Evolutionary conservation across 2,888 invertebrate species (phyloP).

Genomic region (Anarsia innoxiella): DNA sequence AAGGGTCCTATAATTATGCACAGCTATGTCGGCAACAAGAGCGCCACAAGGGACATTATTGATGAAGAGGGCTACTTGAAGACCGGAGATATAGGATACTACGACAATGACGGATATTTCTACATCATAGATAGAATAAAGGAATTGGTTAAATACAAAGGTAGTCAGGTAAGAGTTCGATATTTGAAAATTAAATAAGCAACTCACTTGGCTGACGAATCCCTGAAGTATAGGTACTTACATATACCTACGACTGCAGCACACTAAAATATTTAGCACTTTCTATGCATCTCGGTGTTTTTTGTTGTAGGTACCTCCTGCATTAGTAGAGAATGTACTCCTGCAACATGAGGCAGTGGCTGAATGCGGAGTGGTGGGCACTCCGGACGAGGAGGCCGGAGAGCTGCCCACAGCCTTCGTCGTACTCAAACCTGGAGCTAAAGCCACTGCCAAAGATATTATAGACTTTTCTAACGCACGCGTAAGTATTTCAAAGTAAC

Average conservation of each 20-base stretch:
- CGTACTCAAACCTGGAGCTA: slow-evolving; percentile 71
- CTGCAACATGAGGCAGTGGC: slow-evolving; percentile 80
- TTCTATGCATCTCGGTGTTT: too few relatives aligned
- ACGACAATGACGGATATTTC: slow-evolving; percentile 50
- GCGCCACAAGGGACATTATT: slow-evolving; percentile 33
- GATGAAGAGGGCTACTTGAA: slow-evolving; percentile 50
- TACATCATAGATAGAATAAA: slow-evolving; percentile 53
- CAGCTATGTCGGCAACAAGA: slow-evolving; percentile 39
- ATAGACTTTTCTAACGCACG: slow-evolving; percentile 69
- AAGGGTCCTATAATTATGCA: slow-evolving; percentile 47
- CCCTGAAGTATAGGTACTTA: too few relatives aligned
- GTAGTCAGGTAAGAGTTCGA: slow-evolving; percentile 33
- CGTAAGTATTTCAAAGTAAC: too few relatives aligned
- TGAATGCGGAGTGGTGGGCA: slow-evolving; percentile 87
- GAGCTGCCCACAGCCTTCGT: slow-evolving; percentile 86
- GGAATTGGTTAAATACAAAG: slow-evolving; percentile 57
- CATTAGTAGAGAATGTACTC: slow-evolving; percentile 86
- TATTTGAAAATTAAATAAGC: too few relatives aligned
- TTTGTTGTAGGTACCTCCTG: slow-evolving; percentile 83
- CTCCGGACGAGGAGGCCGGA: slow-evolving; percentile 81
- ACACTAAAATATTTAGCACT: too few relatives aligned
- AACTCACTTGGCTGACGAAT: too few relatives aligned
- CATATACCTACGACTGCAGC: too few relatives aligned
- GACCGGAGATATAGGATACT: slow-evolving; percentile 56
- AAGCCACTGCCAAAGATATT: slow-evolving; percentile 72